Evolutionary conservation across 2,888 invertebrate species (phyloP), one percentile per base, ranked within the genome.

Genomic region (Melipona beecheii): DNA sequence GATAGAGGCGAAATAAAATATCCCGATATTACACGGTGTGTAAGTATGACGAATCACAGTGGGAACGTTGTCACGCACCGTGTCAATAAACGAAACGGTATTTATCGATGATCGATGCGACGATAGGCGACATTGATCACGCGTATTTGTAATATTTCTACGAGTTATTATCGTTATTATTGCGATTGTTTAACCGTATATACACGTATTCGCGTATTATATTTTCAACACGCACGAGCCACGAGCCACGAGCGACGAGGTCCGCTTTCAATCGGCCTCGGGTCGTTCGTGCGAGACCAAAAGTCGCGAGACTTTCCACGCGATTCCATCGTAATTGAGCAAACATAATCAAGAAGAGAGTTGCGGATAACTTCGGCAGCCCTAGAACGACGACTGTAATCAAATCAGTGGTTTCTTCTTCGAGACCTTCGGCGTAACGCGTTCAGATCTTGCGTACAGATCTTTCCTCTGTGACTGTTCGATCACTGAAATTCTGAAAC

Each of bases 321-420:
- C 62, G 36, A 60, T 65, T 75, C 54, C 36, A 52, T 58, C 31
- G 54, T 64, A 75, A 83, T 81, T 56, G 31, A 62, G 71, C 74
- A 54, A 71, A 49, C 69, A 21, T 74, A 70, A 83, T 75, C 58
- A 50, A 58, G 62, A 64, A 24, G 50, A 58, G 36, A 68, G 77
- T 75, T 69, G 62, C 77, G 81, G 84, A 85, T 84, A 52, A 75
- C 43, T 84, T 84, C 77, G 84, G 68, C 84, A 80, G 85, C 80
- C 84, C 85, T 85, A 81, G 85, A 71, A 72, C 58, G 56, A 43
- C 5, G 56, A 62, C 76, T 52, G 56, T 58, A 58, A 72, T 68
- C 68, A 56, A 83, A 74, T 73, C 54, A 60, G 24, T 69, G 66
- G 68, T 71, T 71, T 72, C 54, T 77, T 72, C 36, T 77, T 52